These are phyloP conservation scores for Catharus minimus DNA, from an alignment of 2,113 vertebrate genomes.

Conservation along the genomic window DNA sequence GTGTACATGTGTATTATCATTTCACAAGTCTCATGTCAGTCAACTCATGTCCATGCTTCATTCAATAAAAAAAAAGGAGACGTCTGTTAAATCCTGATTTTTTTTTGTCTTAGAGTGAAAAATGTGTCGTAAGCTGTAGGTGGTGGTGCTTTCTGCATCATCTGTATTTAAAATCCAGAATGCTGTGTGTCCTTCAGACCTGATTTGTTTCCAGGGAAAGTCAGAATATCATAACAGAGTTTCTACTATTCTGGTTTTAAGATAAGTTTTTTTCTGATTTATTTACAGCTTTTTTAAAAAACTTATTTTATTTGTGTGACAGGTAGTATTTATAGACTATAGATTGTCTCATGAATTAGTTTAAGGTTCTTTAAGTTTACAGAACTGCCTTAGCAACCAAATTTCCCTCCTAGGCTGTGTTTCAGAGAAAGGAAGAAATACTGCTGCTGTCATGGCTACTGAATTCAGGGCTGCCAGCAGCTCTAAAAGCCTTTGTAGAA, in stretches of 20 bases:
- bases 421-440: constrained; percentile 2
- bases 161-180: background rate
- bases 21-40: background rate
- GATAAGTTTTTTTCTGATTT: background rate
- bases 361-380: background rate
- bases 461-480: background rate
- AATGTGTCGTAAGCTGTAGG: background rate
- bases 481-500: background rate
- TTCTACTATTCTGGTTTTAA: background rate
- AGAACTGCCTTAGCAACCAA: background rate
- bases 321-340: background rate
- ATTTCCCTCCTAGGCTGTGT: background rate
- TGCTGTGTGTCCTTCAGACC: background rate
- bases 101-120: background rate
- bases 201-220: background rate
- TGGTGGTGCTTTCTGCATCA: background rate
- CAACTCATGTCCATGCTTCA: background rate
- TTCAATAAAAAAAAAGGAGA: background rate
- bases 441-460: background rate
- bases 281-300: background rate
- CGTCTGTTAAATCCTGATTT: background rate
- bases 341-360: background rate
- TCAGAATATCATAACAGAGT: background rate
- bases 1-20: rapidly evolving
- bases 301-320: background rate